Evolutionary conservation across 37 sponge, comb jelly and placozoan species (phyloP).

Genomic region (Diacarnus erythraeanus): DNA sequence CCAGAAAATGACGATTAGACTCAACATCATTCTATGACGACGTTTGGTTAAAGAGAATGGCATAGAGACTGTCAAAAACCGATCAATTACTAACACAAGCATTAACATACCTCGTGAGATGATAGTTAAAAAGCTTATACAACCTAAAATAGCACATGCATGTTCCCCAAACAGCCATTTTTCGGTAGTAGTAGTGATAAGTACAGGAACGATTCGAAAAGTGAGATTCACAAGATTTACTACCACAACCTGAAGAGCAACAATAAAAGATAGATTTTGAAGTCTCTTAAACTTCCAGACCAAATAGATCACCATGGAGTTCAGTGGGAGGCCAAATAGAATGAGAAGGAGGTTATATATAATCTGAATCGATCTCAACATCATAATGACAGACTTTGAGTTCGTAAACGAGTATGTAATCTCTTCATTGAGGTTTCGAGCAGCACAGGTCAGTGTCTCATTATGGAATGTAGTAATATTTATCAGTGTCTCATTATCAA

Average conservation of each 20-base stretch:
- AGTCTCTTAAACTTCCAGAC: neutral
- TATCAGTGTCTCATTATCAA: too few species aligned
- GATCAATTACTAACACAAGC: neutral
- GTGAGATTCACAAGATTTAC: neutral
- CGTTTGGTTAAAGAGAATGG: neutral
- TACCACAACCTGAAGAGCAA: neutral
- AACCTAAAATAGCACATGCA: neutral
- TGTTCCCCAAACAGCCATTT: neutral
- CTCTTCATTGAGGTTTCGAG: too few species aligned
- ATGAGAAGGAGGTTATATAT: neutral
- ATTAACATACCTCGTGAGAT: neutral
- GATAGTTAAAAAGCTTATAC: too few species aligned
- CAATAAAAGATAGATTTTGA: neutral
- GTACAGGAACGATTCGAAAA: too few species aligned
- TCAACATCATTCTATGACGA: neutral
- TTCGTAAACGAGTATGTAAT: too few species aligned
- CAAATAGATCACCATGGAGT: neutral
- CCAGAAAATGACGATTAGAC: neutral
- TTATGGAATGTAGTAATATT: too few species aligned
- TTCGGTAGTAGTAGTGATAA: neutral
- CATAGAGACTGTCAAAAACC: neutral
- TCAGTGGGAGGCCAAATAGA: neutral
- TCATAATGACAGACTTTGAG: too few species aligned
- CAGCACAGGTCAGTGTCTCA: too few species aligned
- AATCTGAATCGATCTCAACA: neutral